These are phyloP conservation scores for Petrocephalus schoutedeni DNA, from an alignment of 2,797 vertebrate species.

Conservation along the genomic window DNA sequence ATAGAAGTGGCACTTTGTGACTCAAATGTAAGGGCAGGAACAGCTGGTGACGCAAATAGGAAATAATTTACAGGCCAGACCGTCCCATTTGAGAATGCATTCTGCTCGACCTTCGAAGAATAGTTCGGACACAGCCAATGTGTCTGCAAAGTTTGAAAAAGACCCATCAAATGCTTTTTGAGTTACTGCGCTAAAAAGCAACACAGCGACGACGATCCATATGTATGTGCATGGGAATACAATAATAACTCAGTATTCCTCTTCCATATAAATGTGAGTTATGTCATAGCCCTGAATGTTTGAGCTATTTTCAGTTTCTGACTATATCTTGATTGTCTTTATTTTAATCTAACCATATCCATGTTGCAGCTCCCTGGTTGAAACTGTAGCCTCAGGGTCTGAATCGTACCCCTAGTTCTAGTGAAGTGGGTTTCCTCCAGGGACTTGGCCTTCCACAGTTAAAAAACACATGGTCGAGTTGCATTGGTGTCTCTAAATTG, in stretches of 20 bases:
- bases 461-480: not conserved
- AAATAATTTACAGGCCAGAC: not conserved
- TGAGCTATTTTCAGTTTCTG: not conserved
- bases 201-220: not conserved
- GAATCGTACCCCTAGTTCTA: not conserved
- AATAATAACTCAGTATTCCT: not conserved
- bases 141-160: not conserved
- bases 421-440: not conserved
- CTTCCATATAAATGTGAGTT: not conserved
- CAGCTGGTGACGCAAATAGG: not conserved
- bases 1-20: not conserved
- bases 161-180: not conserved
- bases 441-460: not conserved
- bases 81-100: too few relatives aligned
- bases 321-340: not conserved
- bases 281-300: not conserved
- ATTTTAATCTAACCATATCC: not conserved
- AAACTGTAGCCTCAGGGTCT: not conserved
- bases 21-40: not conserved
- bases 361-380: not conserved
- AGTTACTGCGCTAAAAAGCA: not conserved
- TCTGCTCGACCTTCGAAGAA: not conserved
- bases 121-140: not conserved
- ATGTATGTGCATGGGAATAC: not conserved
- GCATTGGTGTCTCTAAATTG: not conserved